phyloP scores from a whole-genome alignment of 2,113 vertebrate genomes.

The Eleginops maclovinus region DNA sequence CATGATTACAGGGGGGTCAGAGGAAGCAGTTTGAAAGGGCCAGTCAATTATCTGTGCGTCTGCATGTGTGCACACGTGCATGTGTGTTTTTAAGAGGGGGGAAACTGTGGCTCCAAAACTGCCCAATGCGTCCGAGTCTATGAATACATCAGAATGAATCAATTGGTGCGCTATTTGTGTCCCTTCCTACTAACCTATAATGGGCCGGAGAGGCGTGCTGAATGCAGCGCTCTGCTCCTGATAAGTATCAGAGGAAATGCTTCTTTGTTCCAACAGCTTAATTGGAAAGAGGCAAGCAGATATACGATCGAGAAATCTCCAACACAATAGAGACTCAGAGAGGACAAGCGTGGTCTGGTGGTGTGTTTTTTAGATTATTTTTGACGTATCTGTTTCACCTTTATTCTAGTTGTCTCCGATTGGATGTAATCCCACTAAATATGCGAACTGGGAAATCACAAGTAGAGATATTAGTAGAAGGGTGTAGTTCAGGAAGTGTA shows the following conservation, averaged over 20 bases:
- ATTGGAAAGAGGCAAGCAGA: slow-evolving; percentile 49
- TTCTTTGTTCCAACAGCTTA: slow-evolving; percentile 68
- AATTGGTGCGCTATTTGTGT: slow-evolving; percentile 75
- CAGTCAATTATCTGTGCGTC: slow-evolving; percentile 66
- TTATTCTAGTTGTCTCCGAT: slow-evolving; percentile 27
- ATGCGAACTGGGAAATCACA: slow-evolving; percentile 45
- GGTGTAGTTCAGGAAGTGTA: slow-evolving; percentile 62
- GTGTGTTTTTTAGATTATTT: slow-evolving; percentile 65
- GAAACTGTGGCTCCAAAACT: slow-evolving; percentile 44
- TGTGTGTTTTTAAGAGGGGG: slow-evolving; percentile 36
- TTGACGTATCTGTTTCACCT: slow-evolving; percentile 43
- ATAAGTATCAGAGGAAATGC: slow-evolving; percentile 75
- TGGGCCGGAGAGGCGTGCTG: slow-evolving; percentile 69
- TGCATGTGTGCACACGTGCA: slow-evolving; percentile 55
- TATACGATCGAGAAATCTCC: slow-evolving; percentile 55
- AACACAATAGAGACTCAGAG: slow-evolving; percentile 56
- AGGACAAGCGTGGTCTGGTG: slow-evolving; percentile 48
- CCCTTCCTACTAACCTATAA: slow-evolving; percentile 75
- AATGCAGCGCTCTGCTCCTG: slow-evolving; percentile 50
- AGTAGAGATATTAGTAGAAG: slow-evolving; percentile 45
- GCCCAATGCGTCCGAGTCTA: slow-evolving; percentile 58
- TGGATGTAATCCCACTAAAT: slow-evolving; percentile 46
- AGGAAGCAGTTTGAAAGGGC: slow-evolving; percentile 63
- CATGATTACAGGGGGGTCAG: slow-evolving; percentile 51
- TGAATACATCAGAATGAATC: slow-evolving; percentile 63